Conservation (phyloP, 1,140 invertebrate species). For the Bursaphelenchus mucronatus region DNA sequence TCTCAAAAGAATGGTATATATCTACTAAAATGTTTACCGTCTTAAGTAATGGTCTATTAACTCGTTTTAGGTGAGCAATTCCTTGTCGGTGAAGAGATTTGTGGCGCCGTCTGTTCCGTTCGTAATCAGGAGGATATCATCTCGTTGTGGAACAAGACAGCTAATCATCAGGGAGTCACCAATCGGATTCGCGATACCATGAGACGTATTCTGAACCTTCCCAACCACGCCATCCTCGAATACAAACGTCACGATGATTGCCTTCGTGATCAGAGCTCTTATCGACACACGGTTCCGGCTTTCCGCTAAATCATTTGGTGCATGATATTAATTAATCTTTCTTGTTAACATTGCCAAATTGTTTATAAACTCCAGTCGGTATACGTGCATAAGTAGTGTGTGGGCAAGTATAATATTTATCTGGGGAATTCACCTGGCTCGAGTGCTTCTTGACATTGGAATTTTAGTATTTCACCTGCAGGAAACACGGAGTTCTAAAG, state of each 20-base stretch:
- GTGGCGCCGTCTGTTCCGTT: slow-evolving; percentile 90
- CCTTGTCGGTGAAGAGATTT: slow-evolving; percentile 96
- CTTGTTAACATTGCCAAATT: neutral
- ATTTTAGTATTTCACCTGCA: no score
- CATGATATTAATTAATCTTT: slow-evolving; percentile 66
- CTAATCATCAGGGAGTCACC: slow-evolving; percentile 78
- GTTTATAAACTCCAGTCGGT: no score
- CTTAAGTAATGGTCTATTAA: slow-evolving; percentile 1
- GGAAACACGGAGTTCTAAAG: no score
- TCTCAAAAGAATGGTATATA: neutral
- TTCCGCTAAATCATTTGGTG: slow-evolving; percentile 4
- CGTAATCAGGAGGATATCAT: slow-evolving; percentile 93
- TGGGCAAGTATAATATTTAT: no score
- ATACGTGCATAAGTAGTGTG: no score
- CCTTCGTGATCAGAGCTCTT: slow-evolving; percentile 59
- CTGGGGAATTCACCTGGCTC: no score
- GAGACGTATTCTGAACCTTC: slow-evolving; percentile 85
- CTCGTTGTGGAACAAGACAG: slow-evolving; percentile 93
- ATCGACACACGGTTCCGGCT: neutral
- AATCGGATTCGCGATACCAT: slow-evolving; percentile 87
- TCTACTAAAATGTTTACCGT: slow-evolving; percentile 2
- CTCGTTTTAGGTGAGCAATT: slow-evolving; percentile 80
- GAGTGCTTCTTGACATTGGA: no score
- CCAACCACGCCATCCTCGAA: slow-evolving; percentile 83
- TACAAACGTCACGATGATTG: slow-evolving; percentile 89